Base-by-base conservation (phyloP, 2,113 vertebrate species). In the Eleginops maclovinus region DNA sequence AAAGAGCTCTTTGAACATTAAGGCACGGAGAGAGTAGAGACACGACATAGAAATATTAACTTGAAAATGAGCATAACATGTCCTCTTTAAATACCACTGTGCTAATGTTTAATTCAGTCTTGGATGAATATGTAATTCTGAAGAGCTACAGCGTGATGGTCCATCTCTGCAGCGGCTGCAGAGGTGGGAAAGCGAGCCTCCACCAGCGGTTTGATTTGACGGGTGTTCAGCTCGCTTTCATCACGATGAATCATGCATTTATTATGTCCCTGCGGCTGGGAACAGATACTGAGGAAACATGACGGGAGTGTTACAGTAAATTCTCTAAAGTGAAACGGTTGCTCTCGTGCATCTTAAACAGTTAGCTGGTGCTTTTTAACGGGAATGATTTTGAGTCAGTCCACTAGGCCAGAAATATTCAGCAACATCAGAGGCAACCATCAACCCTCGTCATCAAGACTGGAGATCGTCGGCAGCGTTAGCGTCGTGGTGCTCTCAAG, bases 61-160 rank as follows among this genome's bases (percentile, higher is more conserved):
- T 8, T 36, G 31, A 36, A 8, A 36, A 36, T 36, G 31, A 36
- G 31, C 31, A 36, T 2, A 12, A 3, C 31, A 36, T 36, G 31
- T 36, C 31, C 31, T 36, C 31, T 8, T 36, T 36, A 36, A 36
- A 36, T 8, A 36, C 8, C 49, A 21, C 41, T 21, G 5, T 4
- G 13, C 72, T 53, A 2, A 24, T 63, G 17, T 77, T 79, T 74
- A 67, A 86, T 87, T 81, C 81, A 81, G 71, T 26, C 63, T n/a
- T 43, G 14, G 28, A 76, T 88, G 75, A 77, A 89, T 89, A 79
- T 85, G 67, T 72, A 60, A 77, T 77, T 73, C n/a, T 49, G 46
- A 28, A 55, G 40, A 79, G 67, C 75, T 65, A 0, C 70, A n/a
- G 71, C 1, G 4, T 28, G 65, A 72, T 41, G 54, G 72, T 81